Conservation (phyloP, 2,113 vertebrate genomes). For the Ctenomys sociabilis region DNA sequence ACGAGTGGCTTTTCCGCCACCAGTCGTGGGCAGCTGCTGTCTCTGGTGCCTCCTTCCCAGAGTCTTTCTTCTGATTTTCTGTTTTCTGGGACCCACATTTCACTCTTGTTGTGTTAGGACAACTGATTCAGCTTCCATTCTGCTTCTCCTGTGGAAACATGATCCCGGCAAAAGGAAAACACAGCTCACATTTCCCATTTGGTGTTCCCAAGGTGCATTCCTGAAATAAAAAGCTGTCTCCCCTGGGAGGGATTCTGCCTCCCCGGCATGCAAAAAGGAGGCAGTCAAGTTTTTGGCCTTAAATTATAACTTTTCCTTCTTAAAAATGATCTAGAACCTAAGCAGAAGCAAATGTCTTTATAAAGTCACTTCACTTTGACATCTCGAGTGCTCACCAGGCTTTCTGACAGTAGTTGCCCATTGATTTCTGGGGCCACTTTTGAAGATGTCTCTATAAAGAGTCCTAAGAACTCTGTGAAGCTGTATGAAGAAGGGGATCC, state of each 20-base stretch:
- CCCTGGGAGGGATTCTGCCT: not conserved
- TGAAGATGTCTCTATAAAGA: not conserved
- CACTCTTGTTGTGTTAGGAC: not conserved
- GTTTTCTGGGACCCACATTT: not conserved
- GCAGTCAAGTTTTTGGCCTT: slow-evolving; percentile 3
- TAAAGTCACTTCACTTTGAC: slow-evolving; percentile 28
- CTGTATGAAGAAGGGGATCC: not conserved
- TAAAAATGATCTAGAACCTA: not conserved
- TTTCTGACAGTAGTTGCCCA: not conserved
- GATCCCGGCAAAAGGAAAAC: not conserved
- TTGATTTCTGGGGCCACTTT: not conserved
- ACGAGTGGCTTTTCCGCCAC: no score
- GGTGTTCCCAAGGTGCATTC: not conserved
- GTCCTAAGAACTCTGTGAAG: not conserved
- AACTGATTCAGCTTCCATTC: not conserved
- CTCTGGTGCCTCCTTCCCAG: not conserved
- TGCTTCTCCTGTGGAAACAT: not conserved
- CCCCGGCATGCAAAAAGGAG: not conserved
- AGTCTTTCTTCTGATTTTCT: not conserved
- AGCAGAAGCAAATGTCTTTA: slow-evolving; percentile 35
- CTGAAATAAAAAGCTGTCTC: not conserved
- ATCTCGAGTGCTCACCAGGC: not conserved
- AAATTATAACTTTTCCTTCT: not conserved
- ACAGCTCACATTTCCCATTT: not conserved
- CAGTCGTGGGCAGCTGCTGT: not conserved